Evolutionary conservation across 2,797 vertebrate species (phyloP).

Genomic region (Danio jaintianensis): DNA sequence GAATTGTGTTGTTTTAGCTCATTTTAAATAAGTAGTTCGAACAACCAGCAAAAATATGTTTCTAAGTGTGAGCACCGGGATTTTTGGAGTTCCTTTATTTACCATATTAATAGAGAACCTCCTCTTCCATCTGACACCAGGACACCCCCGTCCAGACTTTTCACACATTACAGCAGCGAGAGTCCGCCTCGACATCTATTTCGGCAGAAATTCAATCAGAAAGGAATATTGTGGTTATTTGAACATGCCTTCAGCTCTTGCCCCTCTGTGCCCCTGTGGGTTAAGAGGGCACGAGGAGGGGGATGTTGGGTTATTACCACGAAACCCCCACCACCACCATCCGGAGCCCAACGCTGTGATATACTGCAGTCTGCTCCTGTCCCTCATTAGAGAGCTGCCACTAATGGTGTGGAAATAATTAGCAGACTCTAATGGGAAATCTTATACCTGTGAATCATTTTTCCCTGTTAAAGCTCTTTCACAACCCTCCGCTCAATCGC

Average conservation of each 20-base stretch:
- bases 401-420: constrained; percentile 89
- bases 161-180: not conserved
- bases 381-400: constrained; percentile 86
- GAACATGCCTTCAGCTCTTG: constrained; percentile 32
- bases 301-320: constrained; percentile 4
- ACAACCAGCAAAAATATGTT: too few relatives aligned
- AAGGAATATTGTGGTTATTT: constrained; percentile 12
- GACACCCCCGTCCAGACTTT: not conserved
- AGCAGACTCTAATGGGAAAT: constrained; percentile 83
- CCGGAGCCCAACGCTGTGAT: constrained; percentile 69
- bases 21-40: too few relatives aligned
- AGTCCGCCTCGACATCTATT: constrained; percentile 16
- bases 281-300: constrained; percentile 34
- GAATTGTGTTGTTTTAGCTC: too few relatives aligned
- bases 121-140: constrained; percentile 4
- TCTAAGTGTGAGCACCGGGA: too few relatives aligned
- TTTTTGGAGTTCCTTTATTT: not conserved
- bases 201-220: constrained; percentile 29
- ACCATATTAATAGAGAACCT: not conserved
- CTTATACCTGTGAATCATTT: constrained; percentile 87
- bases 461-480: constrained; percentile 64
- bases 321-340: not conserved
- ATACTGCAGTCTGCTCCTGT: constrained; percentile 78
- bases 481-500: not conserved
- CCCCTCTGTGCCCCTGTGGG: constrained; percentile 44